Percentiles rank a stretch among this genome's conserved stretches.
Conservation (phyloP, 2,888 invertebrate species). For the Periphyllus acericola region DNA sequence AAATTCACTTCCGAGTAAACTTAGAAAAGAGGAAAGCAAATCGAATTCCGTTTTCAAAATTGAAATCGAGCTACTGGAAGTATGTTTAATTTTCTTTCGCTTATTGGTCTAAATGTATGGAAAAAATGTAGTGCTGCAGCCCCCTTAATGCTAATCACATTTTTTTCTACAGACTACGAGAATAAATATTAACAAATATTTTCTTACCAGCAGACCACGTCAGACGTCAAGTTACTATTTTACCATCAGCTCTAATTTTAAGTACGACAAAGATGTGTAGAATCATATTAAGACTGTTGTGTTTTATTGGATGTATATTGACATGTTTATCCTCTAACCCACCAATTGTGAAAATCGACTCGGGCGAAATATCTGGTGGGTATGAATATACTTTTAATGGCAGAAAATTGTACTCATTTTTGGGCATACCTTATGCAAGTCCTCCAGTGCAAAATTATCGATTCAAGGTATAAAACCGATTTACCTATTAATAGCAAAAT, state of each 20-base stretch:
- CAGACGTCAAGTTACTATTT: background rate
- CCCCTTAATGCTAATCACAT: too few relatives aligned
- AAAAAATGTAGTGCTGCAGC: too few relatives aligned
- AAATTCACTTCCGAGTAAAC: too few relatives aligned
- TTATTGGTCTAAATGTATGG: too few relatives aligned
- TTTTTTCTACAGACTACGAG: too few relatives aligned
- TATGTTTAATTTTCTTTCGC: too few relatives aligned
- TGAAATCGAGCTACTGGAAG: too few relatives aligned
- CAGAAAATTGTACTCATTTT: conserved; percentile 62
- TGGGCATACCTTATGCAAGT: conserved; percentile 65
- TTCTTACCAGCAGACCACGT: too few relatives aligned
- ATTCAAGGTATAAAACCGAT: conserved; percentile 63
- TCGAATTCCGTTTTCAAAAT: too few relatives aligned
- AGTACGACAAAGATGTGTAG: background rate
- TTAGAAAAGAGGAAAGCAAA: too few relatives aligned
- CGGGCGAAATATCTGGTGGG: conserved; percentile 62
- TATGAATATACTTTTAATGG: conserved; percentile 51
- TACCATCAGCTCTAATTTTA: too few relatives aligned
- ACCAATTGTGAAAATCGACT: conserved; percentile 55
- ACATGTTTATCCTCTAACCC: background rate
- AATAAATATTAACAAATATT: too few relatives aligned
- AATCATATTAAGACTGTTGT: background rate
- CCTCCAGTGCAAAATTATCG: conserved; percentile 64
- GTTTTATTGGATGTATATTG: background rate
- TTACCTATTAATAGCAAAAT: background rate